Conservation (phyloP, 2,797 vertebrate species). For the Alca torda region DNA sequence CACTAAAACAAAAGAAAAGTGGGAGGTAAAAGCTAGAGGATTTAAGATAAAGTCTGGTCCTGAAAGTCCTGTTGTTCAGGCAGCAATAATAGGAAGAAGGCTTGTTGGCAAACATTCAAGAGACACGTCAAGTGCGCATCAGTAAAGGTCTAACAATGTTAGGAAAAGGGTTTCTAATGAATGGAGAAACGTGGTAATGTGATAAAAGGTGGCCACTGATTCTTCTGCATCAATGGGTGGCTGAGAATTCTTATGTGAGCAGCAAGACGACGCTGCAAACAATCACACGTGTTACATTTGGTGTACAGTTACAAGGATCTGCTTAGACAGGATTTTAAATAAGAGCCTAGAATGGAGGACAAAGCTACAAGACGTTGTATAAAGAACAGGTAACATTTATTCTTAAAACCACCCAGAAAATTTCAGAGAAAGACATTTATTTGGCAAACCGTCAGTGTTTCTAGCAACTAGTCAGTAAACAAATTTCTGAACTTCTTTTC, state of each 20-base stretch:
- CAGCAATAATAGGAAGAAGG: neutral
- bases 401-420: neutral
- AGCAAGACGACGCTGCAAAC: neutral
- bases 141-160: neutral
- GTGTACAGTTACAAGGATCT: neutral
- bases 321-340: neutral
- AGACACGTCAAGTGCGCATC: neutral
- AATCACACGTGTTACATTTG: neutral
- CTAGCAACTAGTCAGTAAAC: neutral
- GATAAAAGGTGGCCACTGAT: neutral
- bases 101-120: neutral
- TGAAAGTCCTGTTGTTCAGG: neutral
- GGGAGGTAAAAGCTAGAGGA: constrained; percentile 22
- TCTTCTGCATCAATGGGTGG: neutral
- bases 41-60: constrained; percentile 2
- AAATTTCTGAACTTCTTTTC: neutral
- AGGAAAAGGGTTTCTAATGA: neutral
- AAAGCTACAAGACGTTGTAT: neutral
- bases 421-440: neutral
- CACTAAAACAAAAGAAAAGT: constrained; percentile 61
- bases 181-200: neutral
- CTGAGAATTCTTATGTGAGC: neutral
- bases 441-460: neutral
- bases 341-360: neutral
- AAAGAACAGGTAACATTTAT: neutral